Conservation (phyloP, 2,797 vertebrate species). For the Phoebastria nigripes region DNA sequence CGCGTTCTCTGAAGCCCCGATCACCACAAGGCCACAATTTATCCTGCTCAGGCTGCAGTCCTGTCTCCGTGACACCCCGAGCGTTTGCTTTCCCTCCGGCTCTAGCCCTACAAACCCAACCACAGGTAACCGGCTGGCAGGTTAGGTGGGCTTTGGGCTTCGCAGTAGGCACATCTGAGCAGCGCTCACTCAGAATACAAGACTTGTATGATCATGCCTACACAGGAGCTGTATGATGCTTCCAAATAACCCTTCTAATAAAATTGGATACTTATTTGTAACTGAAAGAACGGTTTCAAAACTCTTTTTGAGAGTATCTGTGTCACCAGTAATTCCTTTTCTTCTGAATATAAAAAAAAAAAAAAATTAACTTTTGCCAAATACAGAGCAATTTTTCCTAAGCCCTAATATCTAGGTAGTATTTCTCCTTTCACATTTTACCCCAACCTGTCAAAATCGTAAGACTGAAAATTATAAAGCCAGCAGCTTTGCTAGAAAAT, state of each 20-base stretch:
- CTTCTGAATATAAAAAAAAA: background rate
- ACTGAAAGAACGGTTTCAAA: background rate
- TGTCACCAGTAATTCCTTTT: background rate
- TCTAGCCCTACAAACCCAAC: background rate
- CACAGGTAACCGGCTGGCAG: background rate
- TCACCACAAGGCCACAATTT: background rate
- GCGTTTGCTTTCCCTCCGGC: background rate
- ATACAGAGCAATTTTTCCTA: background rate
- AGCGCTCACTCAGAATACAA: background rate
- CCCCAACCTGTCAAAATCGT: background rate
- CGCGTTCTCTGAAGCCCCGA: background rate
- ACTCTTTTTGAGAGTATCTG: background rate
- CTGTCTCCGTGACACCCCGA: rapidly evolving
- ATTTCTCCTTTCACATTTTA: background rate
- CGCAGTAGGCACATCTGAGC: background rate
- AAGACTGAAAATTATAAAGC: conserved; percentile 17
- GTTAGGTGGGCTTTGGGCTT: background rate
- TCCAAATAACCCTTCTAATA: background rate
- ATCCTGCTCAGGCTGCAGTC: background rate
- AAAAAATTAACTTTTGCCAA: background rate
- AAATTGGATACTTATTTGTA: background rate
- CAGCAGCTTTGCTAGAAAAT: conserved; percentile 39
- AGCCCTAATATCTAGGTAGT: background rate
- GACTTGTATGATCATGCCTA: background rate
- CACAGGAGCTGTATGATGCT: background rate